Percentiles rank a stretch among this genome's conserved stretches.
Evolutionary conservation across 53 echinoderm and acorn worm genomes (phyloP).

Genomic region (Crossaster papposus): DNA sequence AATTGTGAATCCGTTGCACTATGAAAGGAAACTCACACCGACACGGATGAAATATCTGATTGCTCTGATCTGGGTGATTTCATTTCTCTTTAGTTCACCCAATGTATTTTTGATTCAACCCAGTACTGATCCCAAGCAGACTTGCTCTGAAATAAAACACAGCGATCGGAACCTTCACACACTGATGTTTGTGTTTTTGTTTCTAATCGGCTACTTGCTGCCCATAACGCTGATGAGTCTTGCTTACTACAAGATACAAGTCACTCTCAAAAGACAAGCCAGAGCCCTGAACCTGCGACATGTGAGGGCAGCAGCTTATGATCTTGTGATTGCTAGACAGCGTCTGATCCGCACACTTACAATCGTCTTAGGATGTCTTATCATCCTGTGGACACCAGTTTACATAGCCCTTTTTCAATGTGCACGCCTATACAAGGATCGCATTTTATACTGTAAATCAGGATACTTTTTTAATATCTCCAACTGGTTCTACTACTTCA

Average conservation of each 20-base stretch:
- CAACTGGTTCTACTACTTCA: too few species aligned
- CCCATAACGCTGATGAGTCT: neutral
- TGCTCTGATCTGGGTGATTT: constrained; percentile 26
- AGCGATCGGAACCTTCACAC: neutral
- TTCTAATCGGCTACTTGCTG: neutral
- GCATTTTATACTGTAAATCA: too few species aligned
- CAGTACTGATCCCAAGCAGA: neutral
- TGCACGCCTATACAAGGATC: neutral
- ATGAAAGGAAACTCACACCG: constrained; percentile 7
- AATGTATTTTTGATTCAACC: neutral
- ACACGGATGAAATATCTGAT: constrained; percentile 19
- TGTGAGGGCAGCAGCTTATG: constrained; percentile 11
- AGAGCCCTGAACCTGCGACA: constrained; percentile 14
- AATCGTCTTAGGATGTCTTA: constrained; percentile 4
- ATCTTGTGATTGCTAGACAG: constrained; percentile 27
- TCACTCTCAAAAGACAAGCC: constrained; percentile 22
- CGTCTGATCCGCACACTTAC: constrained; percentile 16
- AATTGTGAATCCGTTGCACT: constrained; percentile 22
- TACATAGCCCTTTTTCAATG: neutral
- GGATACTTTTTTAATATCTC: too few species aligned
- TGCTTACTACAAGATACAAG: constrained; percentile 36
- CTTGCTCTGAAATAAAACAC: neutral
- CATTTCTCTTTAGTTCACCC: neutral
- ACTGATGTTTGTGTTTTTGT: neutral
- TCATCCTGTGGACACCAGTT: neutral